A percentile compares a stretch with the other conserved stretches of the same genome.
Evolutionary conservation across 2,113 vertebrate species (phyloP).

Genomic region (Vombatus ursinus): DNA sequence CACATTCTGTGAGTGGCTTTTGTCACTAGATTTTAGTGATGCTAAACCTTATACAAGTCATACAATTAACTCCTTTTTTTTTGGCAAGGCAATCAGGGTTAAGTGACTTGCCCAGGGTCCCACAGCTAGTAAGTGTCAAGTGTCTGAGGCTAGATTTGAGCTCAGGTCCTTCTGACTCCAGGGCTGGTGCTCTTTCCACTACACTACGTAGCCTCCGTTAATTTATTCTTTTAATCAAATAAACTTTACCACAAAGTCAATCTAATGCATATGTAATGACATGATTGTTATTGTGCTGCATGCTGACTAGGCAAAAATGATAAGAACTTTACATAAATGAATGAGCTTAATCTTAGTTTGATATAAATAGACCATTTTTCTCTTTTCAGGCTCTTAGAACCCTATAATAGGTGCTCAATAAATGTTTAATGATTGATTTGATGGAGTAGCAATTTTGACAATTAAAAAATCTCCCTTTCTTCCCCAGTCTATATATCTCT

Average conservation of each 20-base stretch:
- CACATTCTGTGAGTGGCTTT: not conserved
- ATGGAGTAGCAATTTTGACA: not conserved
- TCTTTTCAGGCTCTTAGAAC: not conserved
- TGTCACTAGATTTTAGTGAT: not conserved
- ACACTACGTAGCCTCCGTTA: too few relatives aligned
- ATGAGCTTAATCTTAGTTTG: not conserved
- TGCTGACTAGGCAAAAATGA: not conserved
- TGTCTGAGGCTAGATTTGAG: too few relatives aligned
- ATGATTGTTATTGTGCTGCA: not conserved
- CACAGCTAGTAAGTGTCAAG: too few relatives aligned
- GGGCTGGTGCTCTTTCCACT: too few relatives aligned
- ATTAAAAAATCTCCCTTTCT: not conserved
- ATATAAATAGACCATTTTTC: not conserved
- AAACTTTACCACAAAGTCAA: not conserved
- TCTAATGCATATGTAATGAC: not conserved
- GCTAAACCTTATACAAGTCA: not conserved
- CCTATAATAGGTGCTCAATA: not conserved
- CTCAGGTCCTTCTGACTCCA: too few relatives aligned
- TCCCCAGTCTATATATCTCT: not conserved
- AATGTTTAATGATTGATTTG: not conserved
- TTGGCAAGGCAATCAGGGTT: too few relatives aligned
- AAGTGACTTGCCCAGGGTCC: too few relatives aligned
- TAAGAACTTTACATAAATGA: not conserved
- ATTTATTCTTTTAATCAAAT: not conserved
- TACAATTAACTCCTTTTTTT: too few relatives aligned